Evolutionary conservation across 2,113 vertebrate genomes (phyloP), one percentile per base, ranked within the genome.

Genomic region (Anthoscopus minutus): DNA sequence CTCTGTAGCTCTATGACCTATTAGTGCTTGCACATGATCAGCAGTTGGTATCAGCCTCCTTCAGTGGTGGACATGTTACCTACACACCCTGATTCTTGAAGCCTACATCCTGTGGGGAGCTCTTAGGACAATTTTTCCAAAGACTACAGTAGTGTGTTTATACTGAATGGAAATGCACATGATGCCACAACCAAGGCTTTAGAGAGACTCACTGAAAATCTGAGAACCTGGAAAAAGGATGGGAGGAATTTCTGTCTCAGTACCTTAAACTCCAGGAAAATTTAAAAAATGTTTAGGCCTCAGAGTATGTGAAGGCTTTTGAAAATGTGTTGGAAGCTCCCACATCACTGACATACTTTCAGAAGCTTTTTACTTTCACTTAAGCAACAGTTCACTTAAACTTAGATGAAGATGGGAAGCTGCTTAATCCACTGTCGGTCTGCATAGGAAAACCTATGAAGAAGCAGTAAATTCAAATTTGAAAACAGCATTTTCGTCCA

Each of bases 81-180:
- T 30, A 47, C 33, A 77, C 35, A 77, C 16, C 10, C 71, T 40
- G 45, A 31, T 86, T 60, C 23, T 61, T 54, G 51, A 69, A 70
- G 42, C 33, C 40, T 62, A 5, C 0, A 1, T 27, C 47, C 56
- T 2, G 0, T 11, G 20, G 28, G 51, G 48, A 92, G 22, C 47
- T 80, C 88, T 86, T n/a, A 54, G 28, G 65, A 53, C 17, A 25
- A 42, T 83, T 86, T 83, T 61, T n/a, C 42, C 66, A 45, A 61
- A 42, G 40, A 33, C 15, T 81, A 25, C 30, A 30, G 33, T 8
- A 30, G 20, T 37, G 7, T 44, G 38, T 45, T 51, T 25, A 53
- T 15, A 37, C 40, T n/a, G 62, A 88, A 76, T 10, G 45, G 51
- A 92, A 94, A 91, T 8, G 3, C 31, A 65, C 0, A 0, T n/a